A percentile compares a stretch with the other conserved stretches of the same genome.
phyloP scores from a whole-genome alignment of 1,140 invertebrate species.

The Drosophila sucinea region DNA sequence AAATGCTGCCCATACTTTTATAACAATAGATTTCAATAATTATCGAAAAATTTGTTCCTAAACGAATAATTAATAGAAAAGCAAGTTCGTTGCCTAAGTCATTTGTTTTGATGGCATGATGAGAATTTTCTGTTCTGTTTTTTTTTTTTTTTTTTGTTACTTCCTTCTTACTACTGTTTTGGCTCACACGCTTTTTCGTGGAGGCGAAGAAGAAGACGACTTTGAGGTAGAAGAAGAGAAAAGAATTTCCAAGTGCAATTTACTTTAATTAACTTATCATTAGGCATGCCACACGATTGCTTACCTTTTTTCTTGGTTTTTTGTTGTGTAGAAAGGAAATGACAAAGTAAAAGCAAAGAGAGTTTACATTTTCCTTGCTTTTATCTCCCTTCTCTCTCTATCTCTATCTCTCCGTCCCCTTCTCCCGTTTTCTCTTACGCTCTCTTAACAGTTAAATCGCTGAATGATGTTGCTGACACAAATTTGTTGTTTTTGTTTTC shows the following conservation, averaged over 20 bases:
- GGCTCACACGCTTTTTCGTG: conserved; percentile 7
- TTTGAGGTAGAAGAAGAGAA: background rate
- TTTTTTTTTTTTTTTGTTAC: background rate
- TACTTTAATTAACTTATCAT: conserved; percentile 81
- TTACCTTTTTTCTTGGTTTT: conserved; percentile 7
- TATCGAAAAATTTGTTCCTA: background rate
- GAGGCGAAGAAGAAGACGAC: conserved; percentile 1
- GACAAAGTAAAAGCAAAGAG: conserved; percentile 64
- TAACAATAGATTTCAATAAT: too few relatives aligned
- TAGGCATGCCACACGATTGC: conserved; percentile 58
- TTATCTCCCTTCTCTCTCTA: background rate
- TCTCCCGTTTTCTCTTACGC: background rate
- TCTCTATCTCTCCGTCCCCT: background rate
- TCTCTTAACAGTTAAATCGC: conserved; percentile 4
- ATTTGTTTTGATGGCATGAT: conserved; percentile 54
- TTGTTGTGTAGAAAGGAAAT: conserved; percentile 55
- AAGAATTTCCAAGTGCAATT: conserved; percentile 61
- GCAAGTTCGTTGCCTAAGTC: conserved; percentile 77
- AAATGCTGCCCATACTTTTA: too few relatives aligned
- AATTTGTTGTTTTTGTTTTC: background rate
- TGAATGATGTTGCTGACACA: conserved; percentile 13
- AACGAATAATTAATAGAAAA: background rate
- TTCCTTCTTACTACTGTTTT: background rate
- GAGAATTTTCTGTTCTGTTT: conserved; percentile 5
- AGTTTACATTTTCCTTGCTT: background rate